Evolutionary conservation across 2,888 invertebrate species (phyloP).

Genomic region (Lepidonotus clava): DNA sequence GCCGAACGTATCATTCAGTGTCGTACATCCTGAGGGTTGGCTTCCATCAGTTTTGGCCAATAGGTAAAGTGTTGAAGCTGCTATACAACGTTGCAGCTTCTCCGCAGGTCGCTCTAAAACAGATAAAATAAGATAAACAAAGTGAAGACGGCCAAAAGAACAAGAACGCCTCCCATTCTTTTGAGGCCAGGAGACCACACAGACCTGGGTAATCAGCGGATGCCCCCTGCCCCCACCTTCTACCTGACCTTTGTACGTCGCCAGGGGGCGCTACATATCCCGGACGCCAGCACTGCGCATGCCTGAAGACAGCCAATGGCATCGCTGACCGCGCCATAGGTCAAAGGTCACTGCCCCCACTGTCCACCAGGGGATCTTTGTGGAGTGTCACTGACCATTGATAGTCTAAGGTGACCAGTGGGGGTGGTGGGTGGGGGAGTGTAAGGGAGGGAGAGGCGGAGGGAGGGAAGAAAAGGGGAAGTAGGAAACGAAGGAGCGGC

Average conservation of each 20-base stretch:
- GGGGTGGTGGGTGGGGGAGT: neutral
- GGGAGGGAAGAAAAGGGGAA: neutral
- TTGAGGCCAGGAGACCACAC: no score
- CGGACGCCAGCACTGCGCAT: slow-evolving; percentile 12
- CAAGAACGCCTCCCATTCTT: no score
- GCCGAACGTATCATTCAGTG: no score
- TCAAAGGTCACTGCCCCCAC: no score
- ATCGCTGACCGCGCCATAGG: neutral
- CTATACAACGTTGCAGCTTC: no score
- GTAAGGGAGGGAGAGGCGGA: neutral
- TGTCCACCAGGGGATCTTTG: neutral
- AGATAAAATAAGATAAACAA: no score
- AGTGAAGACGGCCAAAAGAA: no score
- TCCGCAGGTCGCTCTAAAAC: no score
- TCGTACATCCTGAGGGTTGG: no score
- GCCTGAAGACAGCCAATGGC: neutral
- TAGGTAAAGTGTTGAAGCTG: no score
- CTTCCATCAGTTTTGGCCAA: no score
- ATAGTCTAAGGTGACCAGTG: neutral
- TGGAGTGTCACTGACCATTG: neutral
- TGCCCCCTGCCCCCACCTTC: neutral
- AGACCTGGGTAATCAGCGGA: no score
- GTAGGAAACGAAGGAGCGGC: neutral
- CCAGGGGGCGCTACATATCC: neutral
- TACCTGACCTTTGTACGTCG: neutral